Base-by-base conservation (phyloP, 92 coral and sea anemone genomes). In the Siderastrea siderea region DNA sequence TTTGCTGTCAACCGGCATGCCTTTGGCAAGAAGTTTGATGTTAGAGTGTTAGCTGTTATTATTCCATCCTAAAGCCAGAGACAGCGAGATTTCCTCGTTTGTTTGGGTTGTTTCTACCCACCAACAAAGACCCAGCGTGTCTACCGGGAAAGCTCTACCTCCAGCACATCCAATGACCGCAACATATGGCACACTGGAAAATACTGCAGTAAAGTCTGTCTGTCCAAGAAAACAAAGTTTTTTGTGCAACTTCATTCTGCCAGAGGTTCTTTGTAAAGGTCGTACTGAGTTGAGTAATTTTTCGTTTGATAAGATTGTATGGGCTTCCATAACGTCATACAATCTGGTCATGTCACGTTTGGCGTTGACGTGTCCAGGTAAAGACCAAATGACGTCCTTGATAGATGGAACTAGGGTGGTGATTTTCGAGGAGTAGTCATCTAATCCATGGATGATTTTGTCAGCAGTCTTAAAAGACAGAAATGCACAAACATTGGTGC, bases 101-200 rank as follows among this genome's bases (percentile, higher is more conserved):
- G 14, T 68, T 53, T 63, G 50, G 75, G 16, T 80, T 80, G 85
- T 67, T 43, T 50, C 71, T 64, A 66, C 63, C 76, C 50, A 69
- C 66, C 9, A 46, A 50, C 61, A 81, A 77, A 26, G 86, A 80
- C 47, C 74, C 75, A 65, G 75, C 49, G 85, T 80, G 85, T 80
- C 85, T 9, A 65, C 44, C 12, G 68, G 38, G 52, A 81, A 81
- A 10, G 86, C 63, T 77, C 82, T 62, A 9, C 52, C 86, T 17
- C 77, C 66, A 68, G 77, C 44, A 58, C 86, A 81, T 17, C 77
- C 86, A 68, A 81, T 68, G 14, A 65, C 73, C n/a, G 68, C 16
- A 68, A 81, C 44, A 43, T 17, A 81, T 14, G 86, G 86, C 10
- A 64, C 86, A 65, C 17, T 7, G 50, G 85, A 65, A 52, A 80